Percentiles rank a stretch among this genome's conserved stretches.
These are phyloP conservation scores for Tetragnatha montana DNA, from an alignment of 2,888 invertebrate species.

Conservation along the genomic window DNA sequence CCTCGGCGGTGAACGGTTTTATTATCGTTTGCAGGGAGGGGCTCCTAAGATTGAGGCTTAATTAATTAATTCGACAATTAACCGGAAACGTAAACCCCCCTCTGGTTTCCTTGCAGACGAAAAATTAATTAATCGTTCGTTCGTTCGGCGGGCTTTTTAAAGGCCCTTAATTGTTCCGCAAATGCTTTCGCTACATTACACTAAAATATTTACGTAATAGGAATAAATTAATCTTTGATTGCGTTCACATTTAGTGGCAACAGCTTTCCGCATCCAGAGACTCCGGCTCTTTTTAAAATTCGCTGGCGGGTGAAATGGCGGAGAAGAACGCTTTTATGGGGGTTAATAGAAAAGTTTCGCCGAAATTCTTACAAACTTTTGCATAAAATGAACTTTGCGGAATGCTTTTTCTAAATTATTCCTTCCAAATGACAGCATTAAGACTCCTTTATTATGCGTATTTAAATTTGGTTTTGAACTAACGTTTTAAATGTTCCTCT, in stretches of 20 bases:
- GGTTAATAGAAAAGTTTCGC: conserved; percentile 48
- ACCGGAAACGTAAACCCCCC: conserved; percentile 68
- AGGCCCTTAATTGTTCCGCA: conserved; percentile 64
- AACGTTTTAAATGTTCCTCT: not conserved
- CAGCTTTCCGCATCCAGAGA: conserved; percentile 64
- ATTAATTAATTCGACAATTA: conserved; percentile 70
- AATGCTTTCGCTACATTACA: conserved; percentile 68
- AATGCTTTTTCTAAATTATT: conserved; percentile 32
- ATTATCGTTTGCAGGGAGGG: conserved; percentile 44
- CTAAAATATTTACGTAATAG: conserved; percentile 70
- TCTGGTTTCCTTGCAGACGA: conserved; percentile 60
- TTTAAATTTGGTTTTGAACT: not conserved
- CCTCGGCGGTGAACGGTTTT: conserved; percentile 50
- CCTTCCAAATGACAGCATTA: conserved; percentile 16
- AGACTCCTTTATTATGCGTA: conserved; percentile 1
- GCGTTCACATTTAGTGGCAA: conserved; percentile 68
- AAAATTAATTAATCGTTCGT: conserved; percentile 67
- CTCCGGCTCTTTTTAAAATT: conserved; percentile 55
- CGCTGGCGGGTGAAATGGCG: conserved; percentile 55
- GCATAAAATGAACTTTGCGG: conserved; percentile 37
- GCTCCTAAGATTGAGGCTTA: conserved; percentile 68
- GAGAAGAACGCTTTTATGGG: conserved; percentile 60
- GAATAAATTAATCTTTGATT: conserved; percentile 70
- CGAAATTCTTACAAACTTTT: conserved; percentile 46
- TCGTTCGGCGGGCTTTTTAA: conserved; percentile 66